Conservation (phyloP, 2,797 vertebrate genomes). For the Phoxinus dragarum region DNA sequence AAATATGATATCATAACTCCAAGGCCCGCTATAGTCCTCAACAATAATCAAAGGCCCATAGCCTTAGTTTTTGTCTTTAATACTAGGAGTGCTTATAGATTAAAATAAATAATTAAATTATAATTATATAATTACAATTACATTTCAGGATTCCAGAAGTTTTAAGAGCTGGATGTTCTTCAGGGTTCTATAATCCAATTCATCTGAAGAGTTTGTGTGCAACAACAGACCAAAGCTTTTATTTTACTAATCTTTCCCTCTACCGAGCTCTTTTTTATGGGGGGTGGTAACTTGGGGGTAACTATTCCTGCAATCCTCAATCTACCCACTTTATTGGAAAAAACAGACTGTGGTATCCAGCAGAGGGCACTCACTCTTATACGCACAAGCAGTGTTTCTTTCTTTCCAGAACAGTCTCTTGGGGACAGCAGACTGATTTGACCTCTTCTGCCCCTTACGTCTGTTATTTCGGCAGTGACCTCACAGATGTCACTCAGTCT, state of each 20-base stretch:
- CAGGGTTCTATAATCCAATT: background rate
- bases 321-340: background rate
- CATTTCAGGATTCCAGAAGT: no score
- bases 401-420: constrained; percentile 27
- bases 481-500: constrained; percentile 57
- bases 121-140: no score
- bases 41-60: background rate
- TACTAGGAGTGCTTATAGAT: background rate
- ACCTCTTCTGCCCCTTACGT: constrained; percentile 34
- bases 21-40: background rate
- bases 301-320: background rate
- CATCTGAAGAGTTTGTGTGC: background rate
- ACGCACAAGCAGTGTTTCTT: constrained; percentile 37
- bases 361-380: constrained; percentile 42
- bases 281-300: background rate
- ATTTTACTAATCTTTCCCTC: background rate
- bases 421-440: constrained; percentile 48
- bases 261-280: background rate
- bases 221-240: background rate
- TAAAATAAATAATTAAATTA: background rate
- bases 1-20: background rate
- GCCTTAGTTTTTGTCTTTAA: background rate
- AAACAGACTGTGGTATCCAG: constrained; percentile 13
- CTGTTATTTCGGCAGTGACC: constrained; percentile 47
- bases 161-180: no score